Conservation (phyloP, 2,797 vertebrate genomes). For the Rhadinocentrus ornatus region DNA sequence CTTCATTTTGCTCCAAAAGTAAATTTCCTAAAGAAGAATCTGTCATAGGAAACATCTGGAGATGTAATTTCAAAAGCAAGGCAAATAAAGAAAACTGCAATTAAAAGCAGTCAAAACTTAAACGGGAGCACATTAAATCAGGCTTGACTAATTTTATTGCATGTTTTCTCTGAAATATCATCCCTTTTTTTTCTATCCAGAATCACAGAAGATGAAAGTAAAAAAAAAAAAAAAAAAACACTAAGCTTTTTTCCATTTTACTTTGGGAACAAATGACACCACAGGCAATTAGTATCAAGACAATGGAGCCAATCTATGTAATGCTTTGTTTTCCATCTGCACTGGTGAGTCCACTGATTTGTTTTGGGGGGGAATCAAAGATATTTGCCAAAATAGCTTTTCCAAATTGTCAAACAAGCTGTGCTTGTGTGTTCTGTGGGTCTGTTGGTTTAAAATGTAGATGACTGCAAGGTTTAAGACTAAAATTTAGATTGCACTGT, state of each 20-base stretch:
- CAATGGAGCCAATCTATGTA: constrained; percentile 62
- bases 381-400: constrained; percentile 59
- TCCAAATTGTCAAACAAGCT: constrained; percentile 64
- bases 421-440: constrained; percentile 19
- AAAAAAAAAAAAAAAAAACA: constrained; percentile 25
- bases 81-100: constrained; percentile 9
- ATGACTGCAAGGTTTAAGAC: constrained; percentile 18
- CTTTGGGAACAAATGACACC: constrained; percentile 57
- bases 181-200: constrained; percentile 38
- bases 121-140: constrained; percentile 20
- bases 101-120: constrained; percentile 13
- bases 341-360: constrained; percentile 60
- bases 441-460: constrained; percentile 19
- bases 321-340: constrained; percentile 69
- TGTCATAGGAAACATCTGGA: constrained; percentile 28
- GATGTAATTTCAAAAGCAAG: constrained; percentile 11
- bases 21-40: constrained; percentile 17
- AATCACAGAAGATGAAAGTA: constrained; percentile 34
- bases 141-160: constrained; percentile 34
- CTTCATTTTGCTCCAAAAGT: constrained; percentile 25
- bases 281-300: constrained; percentile 62
- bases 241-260: constrained; percentile 23
- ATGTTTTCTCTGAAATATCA: constrained; percentile 21
- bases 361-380: constrained; percentile 61
- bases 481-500: constrained; percentile 1